Evolutionary conservation across 2,797 vertebrate species (phyloP).

Genomic region (Synanceia verrucosa): DNA sequence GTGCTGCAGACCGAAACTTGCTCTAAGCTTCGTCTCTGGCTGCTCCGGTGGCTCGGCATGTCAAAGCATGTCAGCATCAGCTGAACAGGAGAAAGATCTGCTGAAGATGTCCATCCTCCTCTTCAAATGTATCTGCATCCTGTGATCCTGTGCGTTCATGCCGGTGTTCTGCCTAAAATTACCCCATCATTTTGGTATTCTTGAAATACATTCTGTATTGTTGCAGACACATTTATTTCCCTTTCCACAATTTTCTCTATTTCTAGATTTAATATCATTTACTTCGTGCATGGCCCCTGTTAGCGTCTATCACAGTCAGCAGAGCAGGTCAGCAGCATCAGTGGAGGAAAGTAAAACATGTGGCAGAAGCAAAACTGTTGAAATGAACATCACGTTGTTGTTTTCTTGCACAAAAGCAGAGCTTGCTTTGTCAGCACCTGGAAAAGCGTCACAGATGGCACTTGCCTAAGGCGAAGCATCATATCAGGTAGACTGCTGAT

Average conservation of each 20-base stretch:
- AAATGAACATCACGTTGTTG: not conserved
- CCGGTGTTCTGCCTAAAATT: not conserved
- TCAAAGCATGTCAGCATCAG: constrained; percentile 46
- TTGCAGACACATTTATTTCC: not conserved
- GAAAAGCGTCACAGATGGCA: constrained; percentile 15
- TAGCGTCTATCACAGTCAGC: not conserved
- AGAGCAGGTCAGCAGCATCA: not conserved
- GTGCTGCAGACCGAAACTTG: constrained; percentile 8
- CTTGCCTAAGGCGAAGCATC: constrained; percentile 19
- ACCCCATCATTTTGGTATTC: not conserved
- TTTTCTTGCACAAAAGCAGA: not conserved
- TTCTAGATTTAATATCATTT: not conserved
- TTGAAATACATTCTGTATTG: not conserved
- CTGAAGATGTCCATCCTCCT: not conserved
- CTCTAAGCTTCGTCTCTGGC: constrained; percentile 24
- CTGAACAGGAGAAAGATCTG: not conserved
- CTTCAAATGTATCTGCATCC: not conserved
- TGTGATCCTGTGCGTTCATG: not conserved
- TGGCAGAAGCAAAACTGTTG: not conserved
- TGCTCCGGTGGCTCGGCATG: constrained; percentile 27
- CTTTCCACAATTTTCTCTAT: not conserved
- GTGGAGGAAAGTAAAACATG: not conserved
- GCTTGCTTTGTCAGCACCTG: constrained; percentile 31
- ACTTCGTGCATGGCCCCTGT: not conserved
- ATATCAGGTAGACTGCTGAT: constrained; percentile 15